Percentiles rank a stretch among this genome's conserved stretches.
These are phyloP conservation scores for Stomorhina lunata DNA, from an alignment of 2,888 invertebrate genomes.

Conservation along the genomic window DNA sequence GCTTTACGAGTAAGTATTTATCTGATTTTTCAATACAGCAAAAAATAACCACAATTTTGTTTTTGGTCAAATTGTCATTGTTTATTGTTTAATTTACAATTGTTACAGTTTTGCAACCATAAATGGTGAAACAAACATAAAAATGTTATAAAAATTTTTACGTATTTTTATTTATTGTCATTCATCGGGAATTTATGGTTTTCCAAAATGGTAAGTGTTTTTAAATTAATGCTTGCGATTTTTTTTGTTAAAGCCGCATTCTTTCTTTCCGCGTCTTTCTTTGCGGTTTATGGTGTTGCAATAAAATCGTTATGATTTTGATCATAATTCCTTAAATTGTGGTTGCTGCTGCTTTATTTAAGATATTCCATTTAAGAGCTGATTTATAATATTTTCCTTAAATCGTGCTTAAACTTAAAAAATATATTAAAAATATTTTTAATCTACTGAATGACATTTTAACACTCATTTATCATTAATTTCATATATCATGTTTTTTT, in stretches of 20 bases:
- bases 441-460: neutral
- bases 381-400: too few relatives aligned
- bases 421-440: too few relatives aligned
- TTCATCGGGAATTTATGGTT: conserved; percentile 38
- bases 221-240: conserved; percentile 40
- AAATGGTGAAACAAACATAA: conserved; percentile 27
- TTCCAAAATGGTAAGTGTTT: conserved; percentile 45
- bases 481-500: too few relatives aligned
- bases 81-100: conserved; percentile 14
- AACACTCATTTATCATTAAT: conserved; percentile 16
- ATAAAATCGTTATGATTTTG: neutral
- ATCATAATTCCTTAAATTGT: neutral
- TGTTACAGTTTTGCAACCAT: conserved; percentile 21
- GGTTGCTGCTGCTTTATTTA: neutral
- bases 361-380: neutral
- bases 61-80: conserved; percentile 14
- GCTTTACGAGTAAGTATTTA: too few relatives aligned
- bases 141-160: conserved; percentile 1
- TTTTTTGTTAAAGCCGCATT: conserved; percentile 24
- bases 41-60: neutral
- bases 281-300: too few relatives aligned
- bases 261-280: too few relatives aligned
- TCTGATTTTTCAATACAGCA: conserved; percentile 9
- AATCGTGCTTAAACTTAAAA: too few relatives aligned
- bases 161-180: neutral